Conservation (phyloP, 2,113 vertebrate genomes). For the Columbina picui region DNA sequence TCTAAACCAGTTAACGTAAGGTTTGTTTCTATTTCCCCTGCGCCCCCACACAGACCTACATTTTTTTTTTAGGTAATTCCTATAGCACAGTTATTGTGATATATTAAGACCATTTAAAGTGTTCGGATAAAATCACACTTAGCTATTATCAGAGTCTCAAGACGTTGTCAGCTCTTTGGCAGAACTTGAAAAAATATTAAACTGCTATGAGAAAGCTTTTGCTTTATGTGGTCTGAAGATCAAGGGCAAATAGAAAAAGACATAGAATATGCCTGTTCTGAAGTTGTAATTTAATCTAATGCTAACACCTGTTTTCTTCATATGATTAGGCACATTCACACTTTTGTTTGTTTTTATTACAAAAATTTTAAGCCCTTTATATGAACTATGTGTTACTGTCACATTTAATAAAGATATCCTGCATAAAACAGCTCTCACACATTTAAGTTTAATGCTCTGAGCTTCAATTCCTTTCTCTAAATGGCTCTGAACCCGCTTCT, state of each 20-base stretch:
- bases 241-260: background rate
- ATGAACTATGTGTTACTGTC: background rate
- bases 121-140: background rate
- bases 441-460: background rate
- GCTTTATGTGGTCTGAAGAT: conserved; percentile 1
- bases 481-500: background rate
- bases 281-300: background rate
- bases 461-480: background rate
- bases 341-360: conserved; percentile 8
- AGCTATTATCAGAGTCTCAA: background rate
- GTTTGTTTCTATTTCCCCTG: background rate
- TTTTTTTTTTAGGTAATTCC: background rate
- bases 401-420: conserved; percentile 9
- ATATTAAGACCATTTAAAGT: background rate
- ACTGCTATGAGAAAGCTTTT: background rate
- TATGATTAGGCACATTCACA: background rate
- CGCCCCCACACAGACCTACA: background rate
- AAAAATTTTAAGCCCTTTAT: background rate
- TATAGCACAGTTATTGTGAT: background rate
- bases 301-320: background rate
- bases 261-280: background rate
- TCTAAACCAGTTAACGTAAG: background rate
- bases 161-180: background rate
- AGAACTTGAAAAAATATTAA: conserved; percentile 11
- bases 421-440: background rate